These are phyloP conservation scores for Bubalus kerabau DNA, from an alignment of 2,113 vertebrate genomes.

Conservation along the genomic window DNA sequence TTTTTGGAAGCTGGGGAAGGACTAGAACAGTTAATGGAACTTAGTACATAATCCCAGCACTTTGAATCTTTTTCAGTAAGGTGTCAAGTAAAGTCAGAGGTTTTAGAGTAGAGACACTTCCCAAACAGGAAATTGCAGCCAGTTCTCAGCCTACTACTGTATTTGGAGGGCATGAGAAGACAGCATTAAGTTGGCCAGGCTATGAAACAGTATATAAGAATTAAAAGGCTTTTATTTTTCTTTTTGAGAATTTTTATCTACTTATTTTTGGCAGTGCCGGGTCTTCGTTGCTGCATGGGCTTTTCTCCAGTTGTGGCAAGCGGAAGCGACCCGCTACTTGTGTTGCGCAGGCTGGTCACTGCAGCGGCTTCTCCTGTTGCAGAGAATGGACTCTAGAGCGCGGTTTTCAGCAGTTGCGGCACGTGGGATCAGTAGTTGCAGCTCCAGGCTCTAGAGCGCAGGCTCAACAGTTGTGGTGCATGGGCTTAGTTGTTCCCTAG, in stretches of 20 bases:
- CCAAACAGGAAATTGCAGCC: not conserved
- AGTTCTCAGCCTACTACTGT: not conserved
- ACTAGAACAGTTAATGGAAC: not conserved
- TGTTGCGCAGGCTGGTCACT: not conserved
- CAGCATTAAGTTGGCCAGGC: not conserved
- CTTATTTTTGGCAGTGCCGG: not conserved
- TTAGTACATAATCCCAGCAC: not conserved
- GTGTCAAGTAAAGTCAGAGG: not conserved
- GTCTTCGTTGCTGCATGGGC: fast-evolving
- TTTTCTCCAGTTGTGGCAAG: not conserved
- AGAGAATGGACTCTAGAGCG: not conserved
- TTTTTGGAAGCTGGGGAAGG: not conserved
- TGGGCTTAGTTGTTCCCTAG: not conserved
- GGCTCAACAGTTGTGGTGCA: fast-evolving
- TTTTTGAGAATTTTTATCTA: not conserved
- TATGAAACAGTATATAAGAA: not conserved
- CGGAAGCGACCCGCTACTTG: fast-evolving
- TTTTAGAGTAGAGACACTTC: not conserved
- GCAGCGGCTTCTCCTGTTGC: not conserved
- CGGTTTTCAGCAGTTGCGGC: fast-evolving
- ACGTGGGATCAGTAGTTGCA: not conserved
- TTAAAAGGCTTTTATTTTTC: not conserved
- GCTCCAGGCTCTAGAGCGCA: not conserved
- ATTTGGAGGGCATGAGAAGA: not conserved
- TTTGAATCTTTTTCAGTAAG: not conserved